Base-by-base conservation (phyloP, 2,888 invertebrate genomes). In the Peribatodes rhomboidaria region DNA sequence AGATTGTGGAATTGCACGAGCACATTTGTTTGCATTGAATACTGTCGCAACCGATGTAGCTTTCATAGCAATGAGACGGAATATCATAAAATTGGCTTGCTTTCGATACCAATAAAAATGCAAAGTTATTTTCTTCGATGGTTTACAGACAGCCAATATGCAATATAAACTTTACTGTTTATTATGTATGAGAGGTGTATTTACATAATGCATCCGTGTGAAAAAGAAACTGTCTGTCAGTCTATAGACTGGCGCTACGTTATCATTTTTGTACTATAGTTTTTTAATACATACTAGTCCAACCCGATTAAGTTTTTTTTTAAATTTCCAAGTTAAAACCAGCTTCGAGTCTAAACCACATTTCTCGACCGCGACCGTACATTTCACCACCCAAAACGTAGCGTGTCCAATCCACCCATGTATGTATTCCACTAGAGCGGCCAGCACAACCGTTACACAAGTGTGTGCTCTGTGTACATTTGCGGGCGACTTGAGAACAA, bases 1-100 rank as follows among this genome's bases (percentile, higher is more conserved):
- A 56, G 59, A 72, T 65, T 69, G 64, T 56, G 33, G 63, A 46
- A 55, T 60, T 54, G 59, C 65, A 67, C 61, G 67, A 57, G 67
- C 20, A 57, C 63, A 71, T 70, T 70, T 57, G 65, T 68, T 69
- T 65, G 68, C 66, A 63, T 62, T 68, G 65, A 69, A 69, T 69
- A 62, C 52, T 57, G 53, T 62, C 60, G 59, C 54, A 18, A 60
- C 60, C 53, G 14, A 50, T 61, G 63, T 54, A 55, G 42, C 42
- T 66, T 61, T 66, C 60, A 65, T 50, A 60, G 46, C 65, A 42
- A 50, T 44, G 65, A 60, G 65, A 60, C 60, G 52, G 52, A 60
- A 65, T 64, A 59, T 60, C 55, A 60, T 65, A 65, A 65, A 65
- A 33, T 33, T 65, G 56, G 60, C 55, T 56, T 52, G 52, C 60